A percentile compares a stretch with the other conserved stretches of the same genome.
These are phyloP conservation scores for Chironomus riparius DNA, from an alignment of 2,888 invertebrate genomes.

Conservation along the genomic window DNA sequence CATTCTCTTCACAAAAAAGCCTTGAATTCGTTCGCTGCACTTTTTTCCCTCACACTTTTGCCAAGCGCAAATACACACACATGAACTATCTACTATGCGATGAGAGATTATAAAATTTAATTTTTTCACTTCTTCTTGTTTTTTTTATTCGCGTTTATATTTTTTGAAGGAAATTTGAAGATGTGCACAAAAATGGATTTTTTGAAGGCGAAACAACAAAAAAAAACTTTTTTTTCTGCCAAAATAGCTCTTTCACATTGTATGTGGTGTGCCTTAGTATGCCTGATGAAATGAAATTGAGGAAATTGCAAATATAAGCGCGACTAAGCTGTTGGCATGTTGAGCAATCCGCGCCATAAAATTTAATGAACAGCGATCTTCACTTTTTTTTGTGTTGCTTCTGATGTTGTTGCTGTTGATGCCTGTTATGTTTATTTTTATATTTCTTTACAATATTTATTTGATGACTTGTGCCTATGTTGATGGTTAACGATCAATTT, in stretches of 20 bases:
- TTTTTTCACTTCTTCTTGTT: neutral
- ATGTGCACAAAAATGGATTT: neutral
- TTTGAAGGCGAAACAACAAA: conserved; percentile 8
- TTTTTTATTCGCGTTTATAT: neutral
- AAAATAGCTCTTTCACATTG: neutral
- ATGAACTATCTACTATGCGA: neutral
- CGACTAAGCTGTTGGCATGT: neutral
- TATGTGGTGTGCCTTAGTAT: neutral
- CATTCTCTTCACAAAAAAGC: conserved; percentile 6
- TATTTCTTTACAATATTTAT: too few relatives aligned
- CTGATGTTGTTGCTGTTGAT: too few relatives aligned
- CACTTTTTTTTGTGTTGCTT: neutral
- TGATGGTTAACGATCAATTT: too few relatives aligned
- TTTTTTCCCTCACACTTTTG: conserved; percentile 20
- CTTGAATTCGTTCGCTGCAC: conserved; percentile 28
- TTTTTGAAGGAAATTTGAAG: conserved; percentile 17
- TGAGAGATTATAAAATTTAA: conserved; percentile 15
- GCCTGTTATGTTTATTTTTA: too few relatives aligned
- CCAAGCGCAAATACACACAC: conserved; percentile 16
- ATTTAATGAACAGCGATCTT: neutral
- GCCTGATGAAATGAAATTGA: conserved; percentile 7
- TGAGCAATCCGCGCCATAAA: neutral
- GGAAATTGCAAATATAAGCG: conserved; percentile 23
- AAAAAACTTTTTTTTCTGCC: conserved; percentile 11
- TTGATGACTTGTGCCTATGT: neutral